Evolutionary conservation across 2,888 invertebrate species (phyloP).

Genomic region (Daptonema setosum): DNA sequence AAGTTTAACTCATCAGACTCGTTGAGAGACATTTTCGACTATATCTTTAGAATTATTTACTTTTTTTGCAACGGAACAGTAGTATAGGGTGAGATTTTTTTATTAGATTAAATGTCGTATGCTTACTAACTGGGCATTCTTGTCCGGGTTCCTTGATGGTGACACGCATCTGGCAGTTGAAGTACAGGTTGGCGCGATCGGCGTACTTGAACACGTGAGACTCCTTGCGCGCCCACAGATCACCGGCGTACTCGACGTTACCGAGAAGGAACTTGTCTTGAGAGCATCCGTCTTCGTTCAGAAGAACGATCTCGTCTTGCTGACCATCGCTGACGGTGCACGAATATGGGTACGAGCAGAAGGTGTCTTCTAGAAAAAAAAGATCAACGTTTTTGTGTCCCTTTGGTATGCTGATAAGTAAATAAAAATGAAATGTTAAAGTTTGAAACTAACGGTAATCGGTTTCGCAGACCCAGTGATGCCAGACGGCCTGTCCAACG

Average conservation of each 20-base stretch:
- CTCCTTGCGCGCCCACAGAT: constrained; percentile 1
- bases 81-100: too few species aligned
- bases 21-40: too few species aligned
- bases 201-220: constrained; percentile 7
- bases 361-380: background rate
- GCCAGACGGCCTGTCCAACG: constrained; percentile 4
- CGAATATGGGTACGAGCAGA: background rate
- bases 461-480: constrained; percentile 6
- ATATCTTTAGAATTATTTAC: too few species aligned
- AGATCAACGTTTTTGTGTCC: too few species aligned
- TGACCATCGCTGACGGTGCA: constrained; percentile 1
- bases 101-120: too few species aligned
- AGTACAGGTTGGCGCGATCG: constrained; percentile 2
- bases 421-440: background rate
- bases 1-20: too few species aligned
- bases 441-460: background rate
- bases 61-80: too few species aligned
- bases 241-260: constrained; percentile 1
- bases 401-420: too few species aligned
- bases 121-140: constrained; percentile 1
- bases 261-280: constrained; percentile 1
- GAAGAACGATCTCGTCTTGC: background rate
- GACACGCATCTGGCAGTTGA: constrained; percentile 5
- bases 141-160: constrained; percentile 6
- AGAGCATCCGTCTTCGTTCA: constrained; percentile 3